A percentile compares a stretch with the other conserved stretches of the same genome.
Conservation (phyloP, 2,888 invertebrate genomes). For the Heterodera filipjevi region DNA sequence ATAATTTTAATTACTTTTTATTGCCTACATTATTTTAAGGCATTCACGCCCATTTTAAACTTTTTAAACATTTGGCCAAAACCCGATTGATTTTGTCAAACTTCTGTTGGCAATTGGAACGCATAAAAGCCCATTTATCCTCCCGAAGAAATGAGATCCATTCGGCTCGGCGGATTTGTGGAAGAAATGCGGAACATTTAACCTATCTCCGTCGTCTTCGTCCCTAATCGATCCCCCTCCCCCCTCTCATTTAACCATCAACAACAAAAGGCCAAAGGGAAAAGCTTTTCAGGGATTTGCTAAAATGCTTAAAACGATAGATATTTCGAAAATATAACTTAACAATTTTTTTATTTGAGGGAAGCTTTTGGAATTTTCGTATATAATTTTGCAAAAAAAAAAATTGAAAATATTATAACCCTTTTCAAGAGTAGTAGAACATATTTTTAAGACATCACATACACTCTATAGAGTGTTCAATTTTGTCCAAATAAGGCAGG, state of each 20-base stretch:
- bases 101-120: background rate
- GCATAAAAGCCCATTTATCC: background rate
- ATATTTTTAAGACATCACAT: too few relatives aligned
- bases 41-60: too few relatives aligned
- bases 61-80: background rate
- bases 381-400: too few relatives aligned
- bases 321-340: too few relatives aligned
- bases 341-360: too few relatives aligned
- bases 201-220: background rate
- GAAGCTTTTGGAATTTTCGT: too few relatives aligned
- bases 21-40: background rate
- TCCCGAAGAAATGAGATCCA: conserved; percentile 4
- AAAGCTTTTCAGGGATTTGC: background rate
- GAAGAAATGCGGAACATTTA: background rate
- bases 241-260: background rate
- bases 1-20: background rate
- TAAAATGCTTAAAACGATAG: too few relatives aligned
- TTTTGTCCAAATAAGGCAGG: too few relatives aligned
- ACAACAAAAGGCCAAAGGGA: background rate
- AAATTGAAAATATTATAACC: too few relatives aligned
- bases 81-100: background rate
- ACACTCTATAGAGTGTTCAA: too few relatives aligned
- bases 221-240: background rate
- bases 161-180: background rate
- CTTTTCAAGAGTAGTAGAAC: too few relatives aligned